Percentiles rank a stretch among this genome's conserved stretches.
These are phyloP conservation scores for Coregonus suidteri DNA, from an alignment of 2,797 vertebrate genomes.

Conservation along the genomic window DNA sequence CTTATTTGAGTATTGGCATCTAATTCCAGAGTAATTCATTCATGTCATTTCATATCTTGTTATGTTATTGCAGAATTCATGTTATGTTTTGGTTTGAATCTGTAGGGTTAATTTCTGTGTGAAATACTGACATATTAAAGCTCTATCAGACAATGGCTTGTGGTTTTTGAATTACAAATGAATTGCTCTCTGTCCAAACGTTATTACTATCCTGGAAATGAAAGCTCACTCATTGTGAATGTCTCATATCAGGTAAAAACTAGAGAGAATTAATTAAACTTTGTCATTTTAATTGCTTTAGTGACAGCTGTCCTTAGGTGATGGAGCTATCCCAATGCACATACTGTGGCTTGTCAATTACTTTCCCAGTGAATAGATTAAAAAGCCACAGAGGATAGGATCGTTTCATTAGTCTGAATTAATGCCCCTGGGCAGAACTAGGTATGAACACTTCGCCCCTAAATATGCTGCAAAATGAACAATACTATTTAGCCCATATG, in stretches of 20 bases:
- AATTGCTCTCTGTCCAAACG: conserved; percentile 70
- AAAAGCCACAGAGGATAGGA: conserved; percentile 73
- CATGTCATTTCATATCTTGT: conserved; percentile 57
- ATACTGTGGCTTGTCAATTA: conserved; percentile 74
- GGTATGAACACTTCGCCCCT: conserved; percentile 67
- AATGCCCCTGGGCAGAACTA: conserved; percentile 72
- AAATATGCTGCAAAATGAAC: conserved; percentile 68
- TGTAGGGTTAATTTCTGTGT: conserved; percentile 55
- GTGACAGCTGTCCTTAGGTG: conserved; percentile 76
- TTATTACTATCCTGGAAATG: conserved; percentile 68
- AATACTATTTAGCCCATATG: conserved; percentile 66
- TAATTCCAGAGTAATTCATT: conserved; percentile 3
- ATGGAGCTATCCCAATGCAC: conserved; percentile 66
- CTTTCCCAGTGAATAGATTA: conserved; percentile 76
- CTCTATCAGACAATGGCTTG: conserved; percentile 58
- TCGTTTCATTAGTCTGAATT: conserved; percentile 76
- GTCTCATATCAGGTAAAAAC: conserved; percentile 75
- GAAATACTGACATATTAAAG: conserved; percentile 67
- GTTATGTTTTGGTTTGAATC: conserved; percentile 46
- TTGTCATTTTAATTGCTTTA: conserved; percentile 81
- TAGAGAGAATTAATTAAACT: conserved; percentile 78
- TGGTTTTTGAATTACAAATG: conserved; percentile 61
- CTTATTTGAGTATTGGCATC: conserved; percentile 23
- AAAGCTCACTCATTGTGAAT: conserved; percentile 70
- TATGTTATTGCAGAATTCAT: conserved; percentile 53